These are phyloP conservation scores for Nymphalis c-album DNA, from an alignment of 2,888 invertebrate species.

Conservation along the genomic window DNA sequence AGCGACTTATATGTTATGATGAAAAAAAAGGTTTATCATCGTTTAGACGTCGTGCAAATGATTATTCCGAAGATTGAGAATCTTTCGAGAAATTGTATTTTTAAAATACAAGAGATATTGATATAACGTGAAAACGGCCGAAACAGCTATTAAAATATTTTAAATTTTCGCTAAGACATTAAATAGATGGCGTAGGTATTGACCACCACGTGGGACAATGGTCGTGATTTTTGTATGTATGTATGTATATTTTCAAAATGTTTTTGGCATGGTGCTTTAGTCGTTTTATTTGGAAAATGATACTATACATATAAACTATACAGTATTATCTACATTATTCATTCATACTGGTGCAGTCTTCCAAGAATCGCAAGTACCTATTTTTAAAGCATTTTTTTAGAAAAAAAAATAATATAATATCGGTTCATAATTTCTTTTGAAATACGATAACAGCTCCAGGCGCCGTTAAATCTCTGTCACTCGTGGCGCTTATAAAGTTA, in stretches of 20 bases:
- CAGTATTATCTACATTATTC: constrained; percentile 71
- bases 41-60: constrained; percentile 65
- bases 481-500: constrained; percentile 25
- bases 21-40: constrained; percentile 63
- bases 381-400: constrained; percentile 45
- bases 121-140: constrained; percentile 33
- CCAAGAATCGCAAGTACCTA: constrained; percentile 62
- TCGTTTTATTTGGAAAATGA: constrained; percentile 67
- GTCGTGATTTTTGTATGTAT: constrained; percentile 48
- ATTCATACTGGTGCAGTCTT: constrained; percentile 72
- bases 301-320: constrained; percentile 57
- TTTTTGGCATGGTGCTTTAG: constrained; percentile 74
- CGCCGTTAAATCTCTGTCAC: constrained; percentile 17
- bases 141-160: constrained; percentile 35
- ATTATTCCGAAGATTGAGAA: constrained; percentile 74
- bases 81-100: constrained; percentile 75
- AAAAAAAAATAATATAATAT: constrained; percentile 26
- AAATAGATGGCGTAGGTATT: constrained; percentile 42
- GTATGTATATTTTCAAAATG: constrained; percentile 61
- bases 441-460: constrained; percentile 30
- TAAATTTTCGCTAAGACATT: constrained; percentile 39
- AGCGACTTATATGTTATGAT: constrained; percentile 67
- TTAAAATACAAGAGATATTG: constrained; percentile 63
- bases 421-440: constrained; percentile 33
- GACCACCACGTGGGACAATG: constrained; percentile 44